Base-by-base conservation (phyloP, 2,797 vertebrate genomes). In the Propithecus deckenii region DNA sequence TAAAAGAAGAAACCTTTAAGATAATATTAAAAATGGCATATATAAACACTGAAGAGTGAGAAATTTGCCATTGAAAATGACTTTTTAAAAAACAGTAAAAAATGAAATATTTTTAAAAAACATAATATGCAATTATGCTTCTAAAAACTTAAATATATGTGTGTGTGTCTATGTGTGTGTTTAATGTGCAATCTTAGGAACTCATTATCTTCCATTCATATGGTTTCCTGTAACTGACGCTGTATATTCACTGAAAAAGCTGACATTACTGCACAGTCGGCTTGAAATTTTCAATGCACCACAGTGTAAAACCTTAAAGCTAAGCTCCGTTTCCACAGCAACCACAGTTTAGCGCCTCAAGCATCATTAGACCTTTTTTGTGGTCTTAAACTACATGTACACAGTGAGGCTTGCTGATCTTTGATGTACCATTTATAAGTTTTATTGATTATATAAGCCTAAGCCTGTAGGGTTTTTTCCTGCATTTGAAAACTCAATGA, bases 271-370 rank as follows among this genome's bases (percentile, higher is more conserved):
- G 50, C 89, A 95, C 38, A 67, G 50, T 89, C 5, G 22, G 79
- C 79, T 97, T 88, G 85, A 84, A 95, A 95, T 95, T 86, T 88
- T 96, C 86, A 86, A 12, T 94, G 92, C 69, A 67, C 59, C 61
- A 59, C 28, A 25, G 55, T 35, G 59, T 63, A 94, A 94, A 96
- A 61, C 80, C 76, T 96, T 74, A 35, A 95, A 90, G 85, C 90
- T 96, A 78, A 97, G 78, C 86, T 95, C 69, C 0, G 96, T 97
- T 98, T 97, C 98, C 96, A 97, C 83, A 97, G 98, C 96, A 97
- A 98, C 97, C 48, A 85, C 52, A 86, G 52, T 92, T 90, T 50
- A 95, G 80, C 35, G 92, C 32, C 52, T 92, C 57, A 61, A 61
- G 90, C 90, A 94, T 30, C 95, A 74, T 84, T 89, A 76, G 78